These are phyloP conservation scores for Hippasteria phrygiana DNA, from an alignment of 53 echinoderm and acorn worm genomes.

Conservation along the genomic window DNA sequence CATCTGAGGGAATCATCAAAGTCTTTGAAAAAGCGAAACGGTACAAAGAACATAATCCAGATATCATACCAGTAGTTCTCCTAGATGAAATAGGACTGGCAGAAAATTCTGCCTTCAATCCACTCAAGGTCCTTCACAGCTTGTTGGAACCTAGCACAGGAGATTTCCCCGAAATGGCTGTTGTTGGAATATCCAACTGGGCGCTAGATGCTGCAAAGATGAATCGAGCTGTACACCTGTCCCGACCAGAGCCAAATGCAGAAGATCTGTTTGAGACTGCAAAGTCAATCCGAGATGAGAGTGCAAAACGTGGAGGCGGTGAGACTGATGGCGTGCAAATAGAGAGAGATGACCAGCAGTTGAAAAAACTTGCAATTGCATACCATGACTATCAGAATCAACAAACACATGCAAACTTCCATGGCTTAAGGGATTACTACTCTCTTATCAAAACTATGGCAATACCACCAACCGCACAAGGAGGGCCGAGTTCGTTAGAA, in stretches of 20 bases:
- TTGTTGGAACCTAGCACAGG: slow-evolving; percentile 61
- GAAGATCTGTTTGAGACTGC: slow-evolving; percentile 58
- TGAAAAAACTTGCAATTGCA: slow-evolving; percentile 50
- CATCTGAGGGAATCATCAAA: slow-evolving; percentile 68
- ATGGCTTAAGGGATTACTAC: slow-evolving; percentile 68
- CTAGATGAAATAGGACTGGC: slow-evolving; percentile 72
- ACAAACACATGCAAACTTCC: slow-evolving; percentile 60
- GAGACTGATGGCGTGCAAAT: background rate
- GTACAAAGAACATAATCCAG: slow-evolving; percentile 67
- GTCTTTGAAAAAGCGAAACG: slow-evolving; percentile 69
- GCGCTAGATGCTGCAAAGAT: slow-evolving; percentile 70
- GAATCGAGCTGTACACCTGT: slow-evolving; percentile 70
- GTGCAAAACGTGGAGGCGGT: background rate
- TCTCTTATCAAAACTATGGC: slow-evolving; percentile 65
- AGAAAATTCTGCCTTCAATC: slow-evolving; percentile 65
- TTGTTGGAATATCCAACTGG: slow-evolving; percentile 71
- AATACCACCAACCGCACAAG: slow-evolving; percentile 12
- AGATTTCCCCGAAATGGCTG: slow-evolving; percentile 64
- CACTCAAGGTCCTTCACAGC: slow-evolving; percentile 69
- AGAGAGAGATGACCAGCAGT: slow-evolving; percentile 24
- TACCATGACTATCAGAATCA: slow-evolving; percentile 34
- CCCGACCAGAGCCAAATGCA: slow-evolving; percentile 61
- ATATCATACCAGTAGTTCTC: slow-evolving; percentile 65
- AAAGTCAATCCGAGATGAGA: slow-evolving; percentile 62
- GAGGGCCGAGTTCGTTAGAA: slow-evolving; percentile 4